Evolutionary conservation across 2,113 vertebrate genomes (phyloP).

Genomic region (Petroica traversi): DNA sequence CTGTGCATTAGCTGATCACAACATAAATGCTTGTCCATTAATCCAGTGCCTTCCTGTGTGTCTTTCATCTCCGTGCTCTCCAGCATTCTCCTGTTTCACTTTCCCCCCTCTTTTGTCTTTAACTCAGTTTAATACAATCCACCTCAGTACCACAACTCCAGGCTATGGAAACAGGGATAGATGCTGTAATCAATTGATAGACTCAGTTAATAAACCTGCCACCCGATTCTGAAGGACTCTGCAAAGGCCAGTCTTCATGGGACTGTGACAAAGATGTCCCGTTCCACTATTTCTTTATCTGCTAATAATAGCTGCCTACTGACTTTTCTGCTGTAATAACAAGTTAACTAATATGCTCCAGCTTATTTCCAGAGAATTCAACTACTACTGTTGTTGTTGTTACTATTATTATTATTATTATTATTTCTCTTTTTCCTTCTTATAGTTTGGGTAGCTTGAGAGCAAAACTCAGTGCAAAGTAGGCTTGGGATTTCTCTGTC

Average conservation of each 20-base stretch:
- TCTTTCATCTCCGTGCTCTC: conserved; percentile 51
- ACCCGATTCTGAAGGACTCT: background rate
- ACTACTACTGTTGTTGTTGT: background rate
- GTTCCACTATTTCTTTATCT: background rate
- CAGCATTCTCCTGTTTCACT: conserved; percentile 21
- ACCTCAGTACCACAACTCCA: background rate
- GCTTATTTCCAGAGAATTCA: background rate
- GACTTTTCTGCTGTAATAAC: background rate
- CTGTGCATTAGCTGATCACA: conserved; percentile 48
- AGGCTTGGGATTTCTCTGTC: background rate
- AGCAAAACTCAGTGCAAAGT: background rate
- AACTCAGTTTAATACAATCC: background rate
- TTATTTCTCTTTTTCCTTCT: background rate
- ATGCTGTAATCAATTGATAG: background rate
- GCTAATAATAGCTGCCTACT: background rate
- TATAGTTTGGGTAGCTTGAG: background rate
- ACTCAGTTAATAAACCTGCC: background rate
- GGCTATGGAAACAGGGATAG: background rate
- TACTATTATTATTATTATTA: background rate
- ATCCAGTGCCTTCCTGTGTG: conserved; percentile 12
- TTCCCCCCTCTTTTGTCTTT: background rate
- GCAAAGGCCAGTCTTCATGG: background rate
- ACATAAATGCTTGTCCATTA: conserved; percentile 56
- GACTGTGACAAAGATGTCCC: background rate
- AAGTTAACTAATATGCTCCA: background rate